Evolutionary conservation across 2,888 invertebrate genomes (phyloP).

Genomic region (Rugalucina vietnamica): DNA sequence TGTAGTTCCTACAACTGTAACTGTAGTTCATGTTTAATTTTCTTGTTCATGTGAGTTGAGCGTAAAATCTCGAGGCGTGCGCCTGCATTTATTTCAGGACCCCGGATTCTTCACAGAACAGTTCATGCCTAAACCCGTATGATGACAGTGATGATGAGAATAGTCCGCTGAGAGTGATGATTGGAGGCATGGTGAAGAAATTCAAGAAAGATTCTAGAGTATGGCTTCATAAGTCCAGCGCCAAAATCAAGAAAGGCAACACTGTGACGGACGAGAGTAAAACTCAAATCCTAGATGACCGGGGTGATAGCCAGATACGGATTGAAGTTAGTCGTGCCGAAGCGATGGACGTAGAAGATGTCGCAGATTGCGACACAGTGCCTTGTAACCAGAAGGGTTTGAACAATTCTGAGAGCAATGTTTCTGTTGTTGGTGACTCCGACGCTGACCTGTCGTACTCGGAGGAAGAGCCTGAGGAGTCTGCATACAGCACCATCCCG

Average conservation of each 20-base stretch:
- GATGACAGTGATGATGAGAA: background rate
- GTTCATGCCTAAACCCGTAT: background rate
- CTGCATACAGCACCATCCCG: background rate
- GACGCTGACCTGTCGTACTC: background rate
- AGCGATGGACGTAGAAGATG: background rate
- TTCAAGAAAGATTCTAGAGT: slow-evolving; percentile 56
- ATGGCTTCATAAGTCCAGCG: slow-evolving; percentile 59
- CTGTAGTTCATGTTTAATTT: background rate
- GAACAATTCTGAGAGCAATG: background rate
- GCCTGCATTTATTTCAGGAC: background rate
- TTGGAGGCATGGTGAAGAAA: slow-evolving; percentile 39
- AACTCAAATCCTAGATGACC: background rate
- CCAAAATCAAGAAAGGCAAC: background rate
- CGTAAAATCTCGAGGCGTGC: background rate
- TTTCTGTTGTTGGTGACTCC: background rate
- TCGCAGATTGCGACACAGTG: background rate
- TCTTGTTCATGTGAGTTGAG: background rate
- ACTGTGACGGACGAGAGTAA: too few species aligned
- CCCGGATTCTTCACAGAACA: background rate
- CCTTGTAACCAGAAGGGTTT: background rate
- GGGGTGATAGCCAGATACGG: background rate
- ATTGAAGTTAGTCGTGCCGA: background rate
- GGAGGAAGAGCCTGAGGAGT: background rate
- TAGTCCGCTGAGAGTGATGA: background rate
- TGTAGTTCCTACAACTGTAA: background rate